Conservation (phyloP, 2,113 vertebrate genomes). For the cattle (Bos taurus) region DNA sequence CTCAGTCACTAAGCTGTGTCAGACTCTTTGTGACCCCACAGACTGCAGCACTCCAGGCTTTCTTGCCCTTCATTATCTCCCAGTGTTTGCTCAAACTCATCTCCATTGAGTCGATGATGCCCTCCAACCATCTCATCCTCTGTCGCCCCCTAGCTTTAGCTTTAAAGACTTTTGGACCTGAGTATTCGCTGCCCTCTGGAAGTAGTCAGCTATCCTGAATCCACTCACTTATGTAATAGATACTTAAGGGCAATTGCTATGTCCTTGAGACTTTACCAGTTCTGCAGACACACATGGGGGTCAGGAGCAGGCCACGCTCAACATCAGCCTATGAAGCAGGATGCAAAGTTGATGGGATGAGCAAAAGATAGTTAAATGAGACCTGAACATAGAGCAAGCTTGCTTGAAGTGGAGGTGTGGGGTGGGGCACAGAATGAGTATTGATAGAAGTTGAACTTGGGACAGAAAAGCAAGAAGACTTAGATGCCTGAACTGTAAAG, state of each 20-base stretch:
- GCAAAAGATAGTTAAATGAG: background rate
- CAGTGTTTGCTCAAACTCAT: background rate
- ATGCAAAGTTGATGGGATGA: no score
- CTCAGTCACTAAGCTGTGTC: background rate
- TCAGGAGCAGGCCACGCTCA: background rate
- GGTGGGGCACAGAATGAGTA: fast-evolving
- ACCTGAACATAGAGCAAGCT: background rate
- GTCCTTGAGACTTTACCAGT: background rate
- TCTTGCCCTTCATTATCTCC: background rate
- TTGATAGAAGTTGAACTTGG: fast-evolving
- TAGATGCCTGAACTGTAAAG: no score
- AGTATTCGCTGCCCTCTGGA: no score
- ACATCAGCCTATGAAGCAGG: background rate
- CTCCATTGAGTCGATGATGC: background rate
- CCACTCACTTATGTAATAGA: background rate
- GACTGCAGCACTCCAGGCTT: background rate
- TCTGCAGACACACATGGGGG: background rate
- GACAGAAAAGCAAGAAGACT: background rate
- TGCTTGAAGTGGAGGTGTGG: fast-evolving
- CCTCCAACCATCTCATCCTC: background rate
- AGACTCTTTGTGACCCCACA: background rate
- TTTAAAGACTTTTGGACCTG: background rate
- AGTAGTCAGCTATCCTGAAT: background rate
- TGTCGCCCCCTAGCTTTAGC: background rate
- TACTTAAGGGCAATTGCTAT: background rate